These are phyloP conservation scores for Falco punctatus DNA, from an alignment of 2,113 vertebrate genomes.

Conservation along the genomic window DNA sequence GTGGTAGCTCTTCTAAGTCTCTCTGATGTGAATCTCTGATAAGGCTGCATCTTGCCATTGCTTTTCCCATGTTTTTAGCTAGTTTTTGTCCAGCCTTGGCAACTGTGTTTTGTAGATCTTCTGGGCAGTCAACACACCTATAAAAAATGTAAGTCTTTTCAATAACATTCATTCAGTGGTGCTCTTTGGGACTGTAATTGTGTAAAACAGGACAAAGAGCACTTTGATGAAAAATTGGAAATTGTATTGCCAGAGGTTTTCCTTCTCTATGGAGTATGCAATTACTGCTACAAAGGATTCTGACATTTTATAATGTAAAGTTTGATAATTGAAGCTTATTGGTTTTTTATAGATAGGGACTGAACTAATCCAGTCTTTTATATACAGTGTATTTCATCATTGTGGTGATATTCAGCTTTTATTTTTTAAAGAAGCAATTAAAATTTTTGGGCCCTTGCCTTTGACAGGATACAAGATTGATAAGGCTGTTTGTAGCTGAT, in stretches of 20 bases:
- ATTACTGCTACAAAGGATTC: neutral
- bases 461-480: neutral
- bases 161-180: neutral
- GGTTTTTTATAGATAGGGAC: slow-evolving; percentile 21
- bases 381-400: neutral
- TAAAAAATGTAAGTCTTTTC: neutral
- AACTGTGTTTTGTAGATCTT: neutral
- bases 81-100: neutral
- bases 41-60: neutral
- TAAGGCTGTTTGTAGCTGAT: neutral
- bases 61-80: neutral
- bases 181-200: neutral
- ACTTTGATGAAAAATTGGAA: neutral
- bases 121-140: neutral
- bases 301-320: neutral
- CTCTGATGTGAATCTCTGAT: neutral
- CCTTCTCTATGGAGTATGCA: neutral
- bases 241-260: neutral
- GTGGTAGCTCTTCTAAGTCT: neutral
- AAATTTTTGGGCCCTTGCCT: neutral
- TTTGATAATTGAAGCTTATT: slow-evolving; percentile 14
- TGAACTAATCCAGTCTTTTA: neutral
- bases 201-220: neutral
- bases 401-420: neutral
- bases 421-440: neutral